These are phyloP conservation scores for Alouatta palliata DNA, from an alignment of 2,113 vertebrate genomes.

Conservation along the genomic window DNA sequence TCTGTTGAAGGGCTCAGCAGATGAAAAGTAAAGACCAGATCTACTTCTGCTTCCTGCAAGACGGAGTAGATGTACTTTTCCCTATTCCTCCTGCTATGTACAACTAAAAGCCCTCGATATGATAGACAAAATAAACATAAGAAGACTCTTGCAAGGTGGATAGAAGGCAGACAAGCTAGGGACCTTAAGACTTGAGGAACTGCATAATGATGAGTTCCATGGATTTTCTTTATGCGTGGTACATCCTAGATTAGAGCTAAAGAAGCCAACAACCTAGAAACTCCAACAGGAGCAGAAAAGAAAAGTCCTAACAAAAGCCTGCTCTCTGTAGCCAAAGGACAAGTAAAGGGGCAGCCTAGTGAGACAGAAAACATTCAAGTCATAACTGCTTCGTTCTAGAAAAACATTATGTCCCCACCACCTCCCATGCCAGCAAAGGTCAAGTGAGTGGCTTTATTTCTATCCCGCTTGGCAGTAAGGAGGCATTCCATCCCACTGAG, in stretches of 20 bases:
- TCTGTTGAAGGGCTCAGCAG: neutral
- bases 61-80: neutral
- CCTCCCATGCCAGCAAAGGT: neutral
- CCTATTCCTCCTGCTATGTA: neutral
- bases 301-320: neutral
- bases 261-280: neutral
- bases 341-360: neutral
- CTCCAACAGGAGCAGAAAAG: no score
- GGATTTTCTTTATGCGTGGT: neutral
- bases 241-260: neutral
- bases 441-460: no score
- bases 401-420: no score
- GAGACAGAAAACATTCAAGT: neutral
- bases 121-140: neutral
- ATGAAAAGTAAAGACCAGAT: neutral
- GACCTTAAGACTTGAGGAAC: neutral
- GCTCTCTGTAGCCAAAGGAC: neutral
- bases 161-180: neutral
- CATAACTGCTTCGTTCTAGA: no score
- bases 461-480: neutral
- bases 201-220: neutral
- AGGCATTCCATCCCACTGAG: neutral
- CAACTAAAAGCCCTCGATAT: neutral
- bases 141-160: neutral
- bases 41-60: neutral